phyloP scores from a whole-genome alignment of 2,113 vertebrate genomes.

The Lycocorax pyrrhopterus region DNA sequence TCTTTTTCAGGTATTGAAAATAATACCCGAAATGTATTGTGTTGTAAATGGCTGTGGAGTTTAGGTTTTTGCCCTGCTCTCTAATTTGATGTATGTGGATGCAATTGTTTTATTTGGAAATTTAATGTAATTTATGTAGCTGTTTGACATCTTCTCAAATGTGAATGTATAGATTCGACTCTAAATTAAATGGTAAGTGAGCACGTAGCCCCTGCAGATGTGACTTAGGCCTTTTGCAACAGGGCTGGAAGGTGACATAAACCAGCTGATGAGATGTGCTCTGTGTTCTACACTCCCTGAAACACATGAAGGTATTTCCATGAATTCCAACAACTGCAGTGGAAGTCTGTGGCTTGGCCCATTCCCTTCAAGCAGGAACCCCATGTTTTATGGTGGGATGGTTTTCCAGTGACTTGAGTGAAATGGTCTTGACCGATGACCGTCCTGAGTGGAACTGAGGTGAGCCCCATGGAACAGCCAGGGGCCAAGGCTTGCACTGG shows the following conservation, averaged over 20 bases:
- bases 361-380: not conserved
- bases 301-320: not conserved
- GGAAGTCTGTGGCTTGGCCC: not conserved
- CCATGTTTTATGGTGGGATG: not conserved
- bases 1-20: not conserved
- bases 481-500: not conserved
- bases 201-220: not conserved
- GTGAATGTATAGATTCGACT: not conserved
- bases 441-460: not conserved
- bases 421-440: not conserved
- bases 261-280: not conserved
- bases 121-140: not conserved
- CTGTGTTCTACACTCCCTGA: not conserved
- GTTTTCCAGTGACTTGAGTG: not conserved
- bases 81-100: not conserved
- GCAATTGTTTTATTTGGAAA: slow-evolving; percentile 15
- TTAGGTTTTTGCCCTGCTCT: not conserved
- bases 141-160: not conserved
- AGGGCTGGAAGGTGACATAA: not conserved
- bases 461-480: rapidly evolving
- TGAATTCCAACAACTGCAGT: not conserved
- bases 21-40: not conserved
- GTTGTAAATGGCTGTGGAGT: not conserved
- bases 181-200: not conserved
- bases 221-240: not conserved